phyloP scores from a whole-genome alignment of 2,113 vertebrate genomes.

The Leuciscus idus region DNA sequence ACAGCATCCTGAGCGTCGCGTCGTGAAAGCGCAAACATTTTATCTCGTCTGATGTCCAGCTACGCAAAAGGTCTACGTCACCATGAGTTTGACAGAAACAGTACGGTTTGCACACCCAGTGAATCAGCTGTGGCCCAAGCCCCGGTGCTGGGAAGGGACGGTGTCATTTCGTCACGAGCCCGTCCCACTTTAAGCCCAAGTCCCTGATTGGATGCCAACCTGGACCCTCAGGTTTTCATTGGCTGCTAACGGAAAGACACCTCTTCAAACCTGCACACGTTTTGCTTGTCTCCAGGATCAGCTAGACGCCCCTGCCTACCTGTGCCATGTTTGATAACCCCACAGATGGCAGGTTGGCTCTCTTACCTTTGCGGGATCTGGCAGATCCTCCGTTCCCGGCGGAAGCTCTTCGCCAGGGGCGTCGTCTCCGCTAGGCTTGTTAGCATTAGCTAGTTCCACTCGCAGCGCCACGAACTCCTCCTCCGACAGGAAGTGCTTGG shows the following conservation, averaged over 20 bases:
- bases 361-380: conserved; percentile 91
- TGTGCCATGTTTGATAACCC: conserved; percentile 53
- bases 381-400: conserved; percentile 89
- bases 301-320: conserved; percentile 58
- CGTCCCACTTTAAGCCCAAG: conserved; percentile 67
- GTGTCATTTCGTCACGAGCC: conserved; percentile 70
- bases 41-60: conserved; percentile 72
- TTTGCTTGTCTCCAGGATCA: conserved; percentile 67
- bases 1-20: conserved; percentile 18
- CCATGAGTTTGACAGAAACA: conserved; percentile 73
- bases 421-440: conserved; percentile 74
- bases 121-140: conserved; percentile 65
- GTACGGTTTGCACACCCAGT: conserved; percentile 75
- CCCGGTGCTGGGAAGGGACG: conserved; percentile 63
- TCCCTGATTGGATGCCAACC: conserved; percentile 77
- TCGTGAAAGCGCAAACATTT: conserved; percentile 50
- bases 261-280: conserved; percentile 75
- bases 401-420: conserved; percentile 84
- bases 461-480: conserved; percentile 93
- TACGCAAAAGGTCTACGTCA: conserved; percentile 77
- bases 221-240: conserved; percentile 74
- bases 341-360: not conserved
- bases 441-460: conserved; percentile 87
- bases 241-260: conserved; percentile 80
- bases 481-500: conserved; percentile 89